Conservation (phyloP, 2,797 vertebrate species). For the Betta splendens region DNA sequence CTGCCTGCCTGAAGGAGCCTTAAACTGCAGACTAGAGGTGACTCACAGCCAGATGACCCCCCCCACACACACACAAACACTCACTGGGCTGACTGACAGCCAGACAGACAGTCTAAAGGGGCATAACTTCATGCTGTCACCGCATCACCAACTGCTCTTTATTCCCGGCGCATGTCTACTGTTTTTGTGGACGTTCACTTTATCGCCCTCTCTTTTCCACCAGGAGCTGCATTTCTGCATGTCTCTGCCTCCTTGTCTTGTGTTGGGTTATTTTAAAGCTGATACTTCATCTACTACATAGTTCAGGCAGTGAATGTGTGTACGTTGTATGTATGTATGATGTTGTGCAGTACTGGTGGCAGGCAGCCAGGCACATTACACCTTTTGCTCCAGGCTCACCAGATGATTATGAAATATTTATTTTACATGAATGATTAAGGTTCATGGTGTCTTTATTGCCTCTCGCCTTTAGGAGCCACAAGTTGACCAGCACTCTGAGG, state of each 20-base stretch:
- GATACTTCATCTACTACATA: conserved; percentile 10
- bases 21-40: conserved; percentile 45
- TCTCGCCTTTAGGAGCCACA: no score
- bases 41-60: conserved; percentile 55
- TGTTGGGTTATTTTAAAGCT: neutral
- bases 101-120: conserved; percentile 55
- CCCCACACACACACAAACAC: no score
- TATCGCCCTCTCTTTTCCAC: neutral
- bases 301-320: conserved; percentile 6
- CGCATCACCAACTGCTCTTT: conserved; percentile 4
- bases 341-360: no score
- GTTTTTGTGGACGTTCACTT: conserved; percentile 14
- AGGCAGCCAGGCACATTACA: conserved; percentile 13
- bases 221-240: conserved; percentile 6
- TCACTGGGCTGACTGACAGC: conserved; percentile 48
- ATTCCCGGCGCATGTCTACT: neutral
- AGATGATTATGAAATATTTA: neutral
- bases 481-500: no score
- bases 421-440: conserved; percentile 23
- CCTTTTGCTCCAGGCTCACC: no score
- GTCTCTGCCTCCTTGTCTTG: neutral
- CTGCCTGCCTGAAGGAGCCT: conserved; percentile 29
- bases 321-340: no score
- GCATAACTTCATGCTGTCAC: conserved; percentile 48
- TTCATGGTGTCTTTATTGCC: no score